Percentiles rank a stretch among this genome's conserved stretches.
Evolutionary conservation across 2,113 vertebrate genomes (phyloP).

Genomic region (Nothoprocta pentlandii): DNA sequence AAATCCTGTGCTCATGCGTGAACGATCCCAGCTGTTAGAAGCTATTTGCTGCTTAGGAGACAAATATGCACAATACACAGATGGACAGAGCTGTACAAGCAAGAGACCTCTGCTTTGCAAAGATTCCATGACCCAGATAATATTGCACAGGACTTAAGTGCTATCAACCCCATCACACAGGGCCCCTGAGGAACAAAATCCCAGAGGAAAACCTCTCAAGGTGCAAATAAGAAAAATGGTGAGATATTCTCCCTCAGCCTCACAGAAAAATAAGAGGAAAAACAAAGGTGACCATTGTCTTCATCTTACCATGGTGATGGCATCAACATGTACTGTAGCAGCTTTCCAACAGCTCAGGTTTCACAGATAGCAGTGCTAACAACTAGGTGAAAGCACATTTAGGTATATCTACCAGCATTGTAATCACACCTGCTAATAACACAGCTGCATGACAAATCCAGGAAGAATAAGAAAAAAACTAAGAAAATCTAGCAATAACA

Average conservation of each 20-base stretch:
- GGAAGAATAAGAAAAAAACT: not conserved
- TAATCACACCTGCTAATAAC: not conserved
- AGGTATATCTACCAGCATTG: not conserved
- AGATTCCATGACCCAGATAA: not conserved
- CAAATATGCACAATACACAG: not conserved
- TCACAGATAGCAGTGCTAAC: not conserved
- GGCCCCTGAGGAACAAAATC: not conserved
- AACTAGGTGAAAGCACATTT: not conserved
- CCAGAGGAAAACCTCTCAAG: not conserved
- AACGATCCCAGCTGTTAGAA: constrained; percentile 9
- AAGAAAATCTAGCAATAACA: not conserved
- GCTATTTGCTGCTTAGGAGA: constrained; percentile 1
- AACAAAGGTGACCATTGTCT: not conserved
- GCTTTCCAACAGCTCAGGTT: not conserved
- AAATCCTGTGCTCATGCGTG: not conserved
- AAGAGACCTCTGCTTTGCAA: not conserved
- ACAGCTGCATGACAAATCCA: not conserved
- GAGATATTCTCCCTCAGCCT: not conserved
- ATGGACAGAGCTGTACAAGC: not conserved
- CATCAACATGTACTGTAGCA: not conserved
- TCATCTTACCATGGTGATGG: accelerated
- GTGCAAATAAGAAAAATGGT: not conserved
- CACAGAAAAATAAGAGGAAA: not conserved
- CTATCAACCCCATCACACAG: not conserved
- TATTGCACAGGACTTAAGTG: not conserved